Conservation (phyloP, 1,140 invertebrate species). For the Pseudomyrmex flavicornis region DNA sequence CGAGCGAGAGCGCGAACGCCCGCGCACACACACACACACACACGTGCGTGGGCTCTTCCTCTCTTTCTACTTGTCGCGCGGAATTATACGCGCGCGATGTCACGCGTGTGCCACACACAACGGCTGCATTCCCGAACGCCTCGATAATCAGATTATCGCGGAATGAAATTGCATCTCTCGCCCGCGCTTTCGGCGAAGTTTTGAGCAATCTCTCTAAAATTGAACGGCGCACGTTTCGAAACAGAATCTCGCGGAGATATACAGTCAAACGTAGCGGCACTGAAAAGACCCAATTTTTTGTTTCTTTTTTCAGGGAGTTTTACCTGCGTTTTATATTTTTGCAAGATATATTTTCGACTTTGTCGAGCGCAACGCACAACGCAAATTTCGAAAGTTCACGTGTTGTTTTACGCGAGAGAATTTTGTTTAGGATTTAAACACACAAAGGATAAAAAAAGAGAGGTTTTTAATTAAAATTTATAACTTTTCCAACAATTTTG, state of each 20-base stretch:
- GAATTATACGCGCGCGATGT: constrained; percentile 42
- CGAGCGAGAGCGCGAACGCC: neutral
- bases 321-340: constrained; percentile 12
- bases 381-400: constrained; percentile 1
- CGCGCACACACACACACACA: too few species aligned
- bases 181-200: constrained; percentile 21
- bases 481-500: too few species aligned
- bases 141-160: constrained; percentile 46
- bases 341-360: constrained; percentile 14
- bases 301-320: neutral
- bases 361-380: neutral
- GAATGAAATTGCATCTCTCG: constrained; percentile 42
- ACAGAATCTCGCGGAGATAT: neutral
- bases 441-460: too few species aligned
- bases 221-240: constrained; percentile 23
- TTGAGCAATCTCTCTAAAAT: constrained; percentile 45
- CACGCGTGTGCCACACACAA: constrained; percentile 33
- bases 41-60: neutral
- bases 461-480: too few species aligned
- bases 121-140: constrained; percentile 18
- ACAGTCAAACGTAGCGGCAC: constrained; percentile 14
- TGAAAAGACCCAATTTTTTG: neutral
- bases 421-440: neutral
- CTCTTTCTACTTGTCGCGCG: constrained; percentile 10
- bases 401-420: neutral